Percentiles rank a stretch among this genome's conserved stretches.
These are phyloP conservation scores for Myotis vivesi DNA, from an alignment of 2,797 vertebrate genomes.

Conservation along the genomic window DNA sequence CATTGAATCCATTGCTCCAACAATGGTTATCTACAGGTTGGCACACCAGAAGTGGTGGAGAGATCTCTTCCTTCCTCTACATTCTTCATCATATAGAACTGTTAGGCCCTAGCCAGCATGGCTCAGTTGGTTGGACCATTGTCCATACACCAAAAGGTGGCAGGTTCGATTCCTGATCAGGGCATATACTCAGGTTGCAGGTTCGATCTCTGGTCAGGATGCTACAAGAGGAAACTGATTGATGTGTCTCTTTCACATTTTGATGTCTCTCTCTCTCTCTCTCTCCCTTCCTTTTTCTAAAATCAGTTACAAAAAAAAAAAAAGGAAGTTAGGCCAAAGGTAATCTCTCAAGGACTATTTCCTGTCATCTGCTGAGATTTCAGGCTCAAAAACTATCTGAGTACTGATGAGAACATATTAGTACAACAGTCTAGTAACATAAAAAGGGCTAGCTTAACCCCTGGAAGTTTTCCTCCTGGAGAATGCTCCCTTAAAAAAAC, in stretches of 20 bases:
- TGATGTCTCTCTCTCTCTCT: not conserved
- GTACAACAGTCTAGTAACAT: not conserved
- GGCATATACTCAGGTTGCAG: not conserved
- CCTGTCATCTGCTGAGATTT: conserved; percentile 5
- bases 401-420: not conserved
- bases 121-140: not conserved
- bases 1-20: not conserved
- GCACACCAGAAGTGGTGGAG: not conserved
- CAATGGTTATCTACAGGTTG: not conserved
- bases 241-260: not conserved
- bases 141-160: not conserved
- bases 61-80: not conserved
- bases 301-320: not conserved
- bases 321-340: not conserved
- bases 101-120: not conserved
- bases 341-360: not conserved
- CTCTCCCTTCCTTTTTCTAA: not conserved
- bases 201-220: too few species aligned
- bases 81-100: not conserved
- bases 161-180: not conserved
- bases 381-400: not conserved
- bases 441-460: not conserved
- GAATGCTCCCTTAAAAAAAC: not conserved
- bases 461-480: not conserved
- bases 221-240: not conserved